Evolutionary conservation across 1,140 invertebrate species (phyloP).

Genomic region (Harpegnathos saltator): DNA sequence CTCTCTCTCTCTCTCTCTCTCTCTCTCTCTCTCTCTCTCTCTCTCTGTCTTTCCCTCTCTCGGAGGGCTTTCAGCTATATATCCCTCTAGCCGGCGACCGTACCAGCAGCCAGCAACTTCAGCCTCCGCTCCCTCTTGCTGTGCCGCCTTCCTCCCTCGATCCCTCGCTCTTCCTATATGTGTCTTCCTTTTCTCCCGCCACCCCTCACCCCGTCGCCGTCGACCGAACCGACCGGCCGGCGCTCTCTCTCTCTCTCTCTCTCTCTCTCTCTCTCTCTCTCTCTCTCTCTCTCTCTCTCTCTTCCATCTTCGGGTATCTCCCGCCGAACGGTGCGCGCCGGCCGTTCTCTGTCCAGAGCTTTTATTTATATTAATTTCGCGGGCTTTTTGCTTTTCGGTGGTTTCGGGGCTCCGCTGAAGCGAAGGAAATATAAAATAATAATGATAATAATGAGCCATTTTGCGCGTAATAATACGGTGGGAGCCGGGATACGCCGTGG

Average conservation of each 20-base stretch:
- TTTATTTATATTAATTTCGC: constrained; percentile 85
- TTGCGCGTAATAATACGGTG: constrained; percentile 84
- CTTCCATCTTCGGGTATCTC: constrained; percentile 61
- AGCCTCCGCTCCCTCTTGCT: constrained; percentile 48
- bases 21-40: too few species aligned
- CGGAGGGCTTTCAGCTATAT: too few species aligned
- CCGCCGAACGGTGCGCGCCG: constrained; percentile 33
- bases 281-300: constrained; percentile 31
- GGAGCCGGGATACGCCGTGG: constrained; percentile 77
- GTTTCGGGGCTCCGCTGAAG: constrained; percentile 73
- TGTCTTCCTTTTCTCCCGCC: constrained; percentile 49
- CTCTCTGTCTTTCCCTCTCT: too few species aligned
- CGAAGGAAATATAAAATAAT: constrained; percentile 84
- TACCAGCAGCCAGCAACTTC: constrained; percentile 44
- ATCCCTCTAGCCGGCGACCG: constrained; percentile 45
- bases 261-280: constrained; percentile 33
- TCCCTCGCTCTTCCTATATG: constrained; percentile 54
- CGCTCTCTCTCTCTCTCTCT: not conserved
- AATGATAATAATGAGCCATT: constrained; percentile 85
- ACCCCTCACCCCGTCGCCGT: constrained; percentile 15
- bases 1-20: too few species aligned
- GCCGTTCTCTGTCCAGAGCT: constrained; percentile 71
- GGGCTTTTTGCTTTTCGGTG: constrained; percentile 81
- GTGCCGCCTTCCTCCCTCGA: constrained; percentile 34
- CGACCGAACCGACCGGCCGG: too few species aligned